Evolutionary conservation across 2,888 invertebrate species (phyloP).

Genomic region (Orthonychiurus folsomi): DNA sequence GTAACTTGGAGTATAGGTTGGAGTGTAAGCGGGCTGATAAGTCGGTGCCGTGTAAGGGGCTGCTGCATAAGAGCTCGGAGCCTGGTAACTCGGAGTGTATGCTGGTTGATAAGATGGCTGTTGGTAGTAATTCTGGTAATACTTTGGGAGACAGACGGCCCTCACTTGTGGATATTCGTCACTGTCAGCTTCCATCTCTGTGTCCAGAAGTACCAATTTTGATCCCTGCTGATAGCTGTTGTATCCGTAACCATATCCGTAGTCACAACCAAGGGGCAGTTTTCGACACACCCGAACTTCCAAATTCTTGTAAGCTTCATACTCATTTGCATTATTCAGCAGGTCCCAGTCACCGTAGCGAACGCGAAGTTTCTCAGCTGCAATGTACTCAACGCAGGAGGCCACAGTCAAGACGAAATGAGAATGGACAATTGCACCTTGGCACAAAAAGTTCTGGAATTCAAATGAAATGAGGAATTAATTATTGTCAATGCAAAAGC

Average conservation of each 20-base stretch:
- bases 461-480: conserved; percentile 12
- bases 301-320: conserved; percentile 35
- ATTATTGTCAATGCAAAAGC: background rate
- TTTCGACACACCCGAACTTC: conserved; percentile 29
- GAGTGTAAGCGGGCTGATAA: too few relatives aligned
- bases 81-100: conserved; percentile 11
- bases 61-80: conserved; percentile 12
- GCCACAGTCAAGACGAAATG: conserved; percentile 27
- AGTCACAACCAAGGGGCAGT: conserved; percentile 27
- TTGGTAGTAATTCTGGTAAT: conserved; percentile 19
- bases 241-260: conserved; percentile 11
- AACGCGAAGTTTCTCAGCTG: conserved; percentile 28
- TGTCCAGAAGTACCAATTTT: conserved; percentile 17
- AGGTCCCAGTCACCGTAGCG: conserved; percentile 37
- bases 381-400: conserved; percentile 28
- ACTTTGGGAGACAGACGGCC: conserved; percentile 32
- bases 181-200: conserved; percentile 15
- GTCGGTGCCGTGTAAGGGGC: conserved; percentile 19
- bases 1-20: conserved; percentile 19
- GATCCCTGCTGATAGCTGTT: conserved; percentile 18
- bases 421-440: conserved; percentile 29
- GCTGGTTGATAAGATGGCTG: conserved; percentile 9
- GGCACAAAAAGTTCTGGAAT: conserved; percentile 33
- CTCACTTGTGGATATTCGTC: conserved; percentile 31
- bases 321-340: conserved; percentile 35